Evolutionary conservation across 2,888 invertebrate species (phyloP).

Genomic region (Cylindroiulus punctatus): DNA sequence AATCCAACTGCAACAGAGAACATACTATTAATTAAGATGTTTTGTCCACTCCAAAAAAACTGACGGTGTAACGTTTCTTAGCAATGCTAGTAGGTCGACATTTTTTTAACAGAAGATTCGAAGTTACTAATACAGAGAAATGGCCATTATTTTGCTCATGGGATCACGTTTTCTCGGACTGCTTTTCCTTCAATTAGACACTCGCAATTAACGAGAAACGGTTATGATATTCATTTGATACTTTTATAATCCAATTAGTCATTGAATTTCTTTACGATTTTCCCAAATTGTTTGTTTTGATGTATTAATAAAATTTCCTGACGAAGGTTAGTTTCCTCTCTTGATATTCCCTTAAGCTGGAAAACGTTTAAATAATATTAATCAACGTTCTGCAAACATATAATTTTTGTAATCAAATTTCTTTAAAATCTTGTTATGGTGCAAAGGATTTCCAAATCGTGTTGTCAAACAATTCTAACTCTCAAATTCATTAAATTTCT

Average conservation of each 20-base stretch:
- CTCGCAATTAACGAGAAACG: not conserved
- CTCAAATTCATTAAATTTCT: not conserved
- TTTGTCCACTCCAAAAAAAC: not conserved
- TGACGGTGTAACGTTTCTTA: not conserved
- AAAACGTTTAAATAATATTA: too few species aligned
- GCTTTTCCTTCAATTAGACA: not conserved
- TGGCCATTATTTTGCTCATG: conserved; percentile 22
- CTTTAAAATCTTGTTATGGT: not conserved
- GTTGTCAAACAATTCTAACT: too few species aligned
- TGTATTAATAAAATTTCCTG: not conserved
- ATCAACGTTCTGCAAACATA: not conserved
- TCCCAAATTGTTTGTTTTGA: not conserved
- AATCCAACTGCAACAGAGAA: conserved; percentile 54
- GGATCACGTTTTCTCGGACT: not conserved
- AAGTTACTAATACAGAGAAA: not conserved
- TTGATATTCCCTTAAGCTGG: too few species aligned
- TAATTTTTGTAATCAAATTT: not conserved
- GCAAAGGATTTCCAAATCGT: not conserved
- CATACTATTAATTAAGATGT: not conserved
- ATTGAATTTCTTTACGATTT: not conserved
- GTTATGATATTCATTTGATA: not conserved
- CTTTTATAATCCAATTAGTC: conserved; percentile 11
- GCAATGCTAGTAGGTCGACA: not conserved
- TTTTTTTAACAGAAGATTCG: not conserved
- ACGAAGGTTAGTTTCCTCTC: not conserved